phyloP scores from a whole-genome alignment of 2,113 vertebrate species.

The Zosterops hypoxanthus region DNA sequence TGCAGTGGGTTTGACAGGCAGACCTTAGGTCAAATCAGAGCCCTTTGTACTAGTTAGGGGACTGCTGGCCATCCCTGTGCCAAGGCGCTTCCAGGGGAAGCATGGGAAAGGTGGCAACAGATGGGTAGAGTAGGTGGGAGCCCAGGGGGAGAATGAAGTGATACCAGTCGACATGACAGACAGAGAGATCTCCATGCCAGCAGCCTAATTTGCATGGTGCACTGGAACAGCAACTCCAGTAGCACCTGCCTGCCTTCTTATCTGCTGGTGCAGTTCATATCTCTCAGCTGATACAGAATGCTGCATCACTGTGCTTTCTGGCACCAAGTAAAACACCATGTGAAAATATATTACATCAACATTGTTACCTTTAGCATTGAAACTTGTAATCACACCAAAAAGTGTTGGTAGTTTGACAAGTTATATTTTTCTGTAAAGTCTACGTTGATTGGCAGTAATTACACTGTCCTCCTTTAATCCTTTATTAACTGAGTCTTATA shows the following conservation, averaged over 20 bases:
- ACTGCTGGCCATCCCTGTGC: neutral
- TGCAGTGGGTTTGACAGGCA: neutral
- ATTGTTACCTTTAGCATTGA: conserved; percentile 36
- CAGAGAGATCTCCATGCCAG: conserved; percentile 1
- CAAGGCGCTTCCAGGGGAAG: neutral
- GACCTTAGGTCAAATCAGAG: neutral
- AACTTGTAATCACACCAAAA: conserved; percentile 65
- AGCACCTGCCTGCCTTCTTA: neutral
- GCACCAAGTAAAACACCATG: neutral
- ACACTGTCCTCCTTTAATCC: conserved; percentile 70
- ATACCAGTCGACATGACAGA: conserved; percentile 5
- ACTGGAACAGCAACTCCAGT: neutral
- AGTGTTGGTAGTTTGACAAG: conserved; percentile 68
- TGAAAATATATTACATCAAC: conserved; percentile 49
- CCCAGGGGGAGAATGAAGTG: neutral
- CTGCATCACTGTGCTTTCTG: neutral
- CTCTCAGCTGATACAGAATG: neutral
- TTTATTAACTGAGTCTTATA: conserved; percentile 66
- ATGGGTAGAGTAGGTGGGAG: conserved; percentile 19
- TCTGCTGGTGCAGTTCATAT: neutral
- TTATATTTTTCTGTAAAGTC: conserved; percentile 60
- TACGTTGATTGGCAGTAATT: conserved; percentile 65
- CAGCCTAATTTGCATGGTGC: neutral
- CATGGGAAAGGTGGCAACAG: neutral
- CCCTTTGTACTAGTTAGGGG: neutral